Conservation (phyloP, 2,797 vertebrate genomes). For the Brotula barbata region DNA sequence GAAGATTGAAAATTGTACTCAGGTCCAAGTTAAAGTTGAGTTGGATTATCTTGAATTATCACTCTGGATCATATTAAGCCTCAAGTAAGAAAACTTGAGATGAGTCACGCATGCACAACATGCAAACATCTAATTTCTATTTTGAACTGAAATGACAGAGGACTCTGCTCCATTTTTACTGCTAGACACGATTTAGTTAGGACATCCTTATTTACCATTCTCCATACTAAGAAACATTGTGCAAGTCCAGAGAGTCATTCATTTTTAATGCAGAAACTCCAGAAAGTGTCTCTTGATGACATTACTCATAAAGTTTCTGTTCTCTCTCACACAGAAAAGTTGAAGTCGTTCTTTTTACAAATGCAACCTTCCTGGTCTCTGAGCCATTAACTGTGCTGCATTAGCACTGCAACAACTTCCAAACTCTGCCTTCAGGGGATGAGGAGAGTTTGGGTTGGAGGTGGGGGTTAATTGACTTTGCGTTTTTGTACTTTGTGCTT, state of each 20-base stretch:
- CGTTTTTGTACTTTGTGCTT: not conserved
- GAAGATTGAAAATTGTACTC: no score
- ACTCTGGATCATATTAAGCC: no score
- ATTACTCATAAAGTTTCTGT: slow-evolving; percentile 26
- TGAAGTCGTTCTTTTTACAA: slow-evolving; percentile 38
- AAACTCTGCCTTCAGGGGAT: slow-evolving; percentile 4
- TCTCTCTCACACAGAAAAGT: slow-evolving; percentile 28
- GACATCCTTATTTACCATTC: not conserved
- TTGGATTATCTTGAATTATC: no score
- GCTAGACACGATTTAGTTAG: no score
- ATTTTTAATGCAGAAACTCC: slow-evolving; percentile 38
- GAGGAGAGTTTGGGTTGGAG: no score
- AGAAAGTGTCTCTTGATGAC: slow-evolving; percentile 41
- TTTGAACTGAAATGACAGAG: no score
- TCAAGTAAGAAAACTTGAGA: no score
- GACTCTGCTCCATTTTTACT: no score
- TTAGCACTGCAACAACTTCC: slow-evolving; percentile 40
- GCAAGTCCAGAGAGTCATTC: slow-evolving; percentile 26
- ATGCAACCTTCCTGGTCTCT: slow-evolving; percentile 36
- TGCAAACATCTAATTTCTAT: no score
- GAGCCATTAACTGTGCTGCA: slow-evolving; percentile 48
- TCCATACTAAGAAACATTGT: not conserved
- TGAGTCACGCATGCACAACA: no score
- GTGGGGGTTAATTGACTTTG: no score
- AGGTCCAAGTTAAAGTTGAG: no score